Percentiles rank a stretch among this genome's conserved stretches.
Evolutionary conservation across 2,113 vertebrate species (phyloP).

Genomic region (Gopherus flavomarginatus): DNA sequence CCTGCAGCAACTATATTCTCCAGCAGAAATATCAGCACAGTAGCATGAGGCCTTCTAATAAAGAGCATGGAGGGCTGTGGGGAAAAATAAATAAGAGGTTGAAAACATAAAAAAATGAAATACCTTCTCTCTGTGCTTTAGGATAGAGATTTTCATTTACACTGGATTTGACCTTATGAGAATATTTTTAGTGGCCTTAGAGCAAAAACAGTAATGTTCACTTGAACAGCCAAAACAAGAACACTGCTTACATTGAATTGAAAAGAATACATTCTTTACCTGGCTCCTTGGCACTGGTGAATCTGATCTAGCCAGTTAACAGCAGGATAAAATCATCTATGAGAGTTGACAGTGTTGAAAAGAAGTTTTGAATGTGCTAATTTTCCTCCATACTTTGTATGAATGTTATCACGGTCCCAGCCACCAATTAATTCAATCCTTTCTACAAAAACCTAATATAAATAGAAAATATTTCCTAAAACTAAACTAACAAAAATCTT

Average conservation of each 20-base stretch:
- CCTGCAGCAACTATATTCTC: slow-evolving; percentile 30
- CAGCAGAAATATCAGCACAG: slow-evolving; percentile 20
- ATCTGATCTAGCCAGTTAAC: background rate
- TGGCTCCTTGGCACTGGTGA: background rate
- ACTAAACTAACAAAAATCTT: background rate
- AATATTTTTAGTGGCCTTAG: slow-evolving; percentile 54
- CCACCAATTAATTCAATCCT: background rate
- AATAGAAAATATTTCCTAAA: background rate
- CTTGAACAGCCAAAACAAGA: slow-evolving; percentile 51
- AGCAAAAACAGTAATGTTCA: slow-evolving; percentile 45
- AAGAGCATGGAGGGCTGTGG: background rate
- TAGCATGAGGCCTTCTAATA: slow-evolving; percentile 25
- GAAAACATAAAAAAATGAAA: slow-evolving; percentile 58
- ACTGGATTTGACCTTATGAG: slow-evolving; percentile 62
- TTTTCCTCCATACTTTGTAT: background rate
- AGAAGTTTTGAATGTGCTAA: background rate
- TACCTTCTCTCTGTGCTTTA: slow-evolving; percentile 49
- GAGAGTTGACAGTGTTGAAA: background rate
- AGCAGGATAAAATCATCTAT: background rate
- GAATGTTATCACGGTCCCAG: background rate
- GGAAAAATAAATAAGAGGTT: slow-evolving; percentile 39
- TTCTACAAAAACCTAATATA: background rate
- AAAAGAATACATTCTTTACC: background rate
- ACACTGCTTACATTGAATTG: slow-evolving; percentile 43
- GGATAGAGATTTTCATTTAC: slow-evolving; percentile 54